A percentile compares a stretch with the other conserved stretches of the same genome.
Evolutionary conservation across 1,140 invertebrate species (phyloP).

Genomic region (Brachionus asplanchnoidis): DNA sequence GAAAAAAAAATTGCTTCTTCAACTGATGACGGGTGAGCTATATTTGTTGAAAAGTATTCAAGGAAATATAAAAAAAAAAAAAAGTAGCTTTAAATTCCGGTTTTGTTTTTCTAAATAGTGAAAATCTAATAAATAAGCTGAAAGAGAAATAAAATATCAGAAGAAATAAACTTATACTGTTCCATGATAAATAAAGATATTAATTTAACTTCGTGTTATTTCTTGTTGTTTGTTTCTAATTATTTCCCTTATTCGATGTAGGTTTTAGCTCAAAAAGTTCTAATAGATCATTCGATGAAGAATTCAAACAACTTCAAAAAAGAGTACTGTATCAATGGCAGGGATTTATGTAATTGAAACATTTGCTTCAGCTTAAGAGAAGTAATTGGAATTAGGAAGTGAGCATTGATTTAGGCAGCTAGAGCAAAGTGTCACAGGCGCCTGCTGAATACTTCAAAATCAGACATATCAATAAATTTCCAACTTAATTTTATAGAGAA

Average conservation of each 20-base stretch:
- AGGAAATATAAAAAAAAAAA: constrained; percentile 1
- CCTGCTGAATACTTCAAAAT: background rate
- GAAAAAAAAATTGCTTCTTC: background rate
- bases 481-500: constrained; percentile 3
- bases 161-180: constrained; percentile 5
- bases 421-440: background rate
- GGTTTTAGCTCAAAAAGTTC: background rate
- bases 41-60: background rate
- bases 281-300: constrained; percentile 3
- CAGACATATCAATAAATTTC: background rate
- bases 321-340: background rate
- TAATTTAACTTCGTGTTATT: background rate
- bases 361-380: background rate
- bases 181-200: constrained; percentile 14
- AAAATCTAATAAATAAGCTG: background rate
- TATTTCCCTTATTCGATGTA: constrained; percentile 23
- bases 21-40: background rate
- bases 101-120: background rate
- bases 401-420: background rate
- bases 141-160: background rate
- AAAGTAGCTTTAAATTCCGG: background rate
- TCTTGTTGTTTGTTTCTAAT: constrained; percentile 21
- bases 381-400: background rate
- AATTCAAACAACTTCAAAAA: background rate
- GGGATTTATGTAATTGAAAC: constrained; percentile 19